Base-by-base conservation (phyloP, 2,888 invertebrate species). In the Drosophila peninsularis region DNA sequence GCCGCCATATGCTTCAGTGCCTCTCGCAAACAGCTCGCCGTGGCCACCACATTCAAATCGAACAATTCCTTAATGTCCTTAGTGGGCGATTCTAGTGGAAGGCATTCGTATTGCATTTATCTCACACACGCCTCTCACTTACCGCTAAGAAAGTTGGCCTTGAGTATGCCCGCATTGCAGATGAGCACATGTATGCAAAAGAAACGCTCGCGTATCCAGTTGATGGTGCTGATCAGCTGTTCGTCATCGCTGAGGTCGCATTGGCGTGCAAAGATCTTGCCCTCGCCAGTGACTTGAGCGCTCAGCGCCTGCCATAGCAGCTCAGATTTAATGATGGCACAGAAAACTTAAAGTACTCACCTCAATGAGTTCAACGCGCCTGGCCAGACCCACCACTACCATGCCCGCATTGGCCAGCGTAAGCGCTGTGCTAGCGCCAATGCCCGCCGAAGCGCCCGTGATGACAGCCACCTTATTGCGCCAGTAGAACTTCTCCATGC, bases 21-120 rank as follows among this genome's bases (percentile, higher is more conserved):
- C 88, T 95, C 94, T 44, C 94, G 92, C 3, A 94, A 91, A 71
- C 94, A 94, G 17, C 94, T 92, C 34, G 94, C 93, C 1, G 94
- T 90, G 0, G 93, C 94, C 36, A 95, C 86, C 0, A 95, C 93
- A 90, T 95, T 95, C n/a, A 92, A 71, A 68, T 92, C 91, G 52
- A 92, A 92, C 3, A 92, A 80, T 37, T 91, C 90, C 77, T 88
- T 90, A 3, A 92, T 87, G 24, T 92, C 92, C 58, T 89, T 81
- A 2, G 87, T 90, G 14, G 88, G 42, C 0, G 91, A 90, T 64
- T 91, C 92, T 91, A 52, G 13, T 10, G 19, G 9, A 2, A 49
- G 0, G 14, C 6, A 32, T 9, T 14, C 11, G n/a, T 24, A 30
- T 13, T 10, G 10, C 2, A 27, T 1, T 14, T 3, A 19, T 11